Percentiles rank a stretch among this genome's conserved stretches.
These are phyloP conservation scores for Manduca sexta DNA, from an alignment of 1,140 invertebrate genomes.

Conservation along the genomic window DNA sequence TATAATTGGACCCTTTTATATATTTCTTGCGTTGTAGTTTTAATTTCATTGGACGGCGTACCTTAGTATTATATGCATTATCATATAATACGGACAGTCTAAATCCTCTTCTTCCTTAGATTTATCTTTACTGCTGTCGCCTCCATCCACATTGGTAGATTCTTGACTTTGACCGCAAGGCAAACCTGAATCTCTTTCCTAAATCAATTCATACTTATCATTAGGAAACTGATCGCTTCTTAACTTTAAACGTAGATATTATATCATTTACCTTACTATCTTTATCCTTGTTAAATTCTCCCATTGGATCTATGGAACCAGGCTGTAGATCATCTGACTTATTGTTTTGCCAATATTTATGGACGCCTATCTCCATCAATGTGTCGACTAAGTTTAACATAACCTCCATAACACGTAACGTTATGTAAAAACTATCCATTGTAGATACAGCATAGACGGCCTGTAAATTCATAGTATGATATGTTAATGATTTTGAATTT, in stretches of 20 bases:
- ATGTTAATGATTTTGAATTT: too few relatives aligned
- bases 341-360: conserved; percentile 75
- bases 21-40: too few relatives aligned
- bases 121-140: conserved; percentile 58
- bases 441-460: conserved; percentile 90
- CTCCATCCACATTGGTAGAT: conserved; percentile 69
- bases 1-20: too few relatives aligned
- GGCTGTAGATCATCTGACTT: conserved; percentile 34
- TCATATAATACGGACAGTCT: conserved; percentile 67
- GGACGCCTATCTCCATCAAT: conserved; percentile 89
- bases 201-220: background rate
- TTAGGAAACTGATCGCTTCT: background rate
- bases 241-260: background rate
- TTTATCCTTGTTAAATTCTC: conserved; percentile 48
- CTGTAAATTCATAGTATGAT: conserved; percentile 59
- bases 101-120: conserved; percentile 44
- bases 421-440: conserved; percentile 84
- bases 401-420: conserved; percentile 90
- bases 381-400: conserved; percentile 92
- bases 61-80: conserved; percentile 67
- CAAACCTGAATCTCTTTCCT: conserved; percentile 65
- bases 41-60: too few relatives aligned
- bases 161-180: conserved; percentile 68
- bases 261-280: conserved; percentile 44
- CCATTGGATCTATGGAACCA: conserved; percentile 40